Percentiles rank a stretch among this genome's conserved stretches.
phyloP scores from a whole-genome alignment of 2,113 vertebrate species.

The Seriola rivoliana region DNA sequence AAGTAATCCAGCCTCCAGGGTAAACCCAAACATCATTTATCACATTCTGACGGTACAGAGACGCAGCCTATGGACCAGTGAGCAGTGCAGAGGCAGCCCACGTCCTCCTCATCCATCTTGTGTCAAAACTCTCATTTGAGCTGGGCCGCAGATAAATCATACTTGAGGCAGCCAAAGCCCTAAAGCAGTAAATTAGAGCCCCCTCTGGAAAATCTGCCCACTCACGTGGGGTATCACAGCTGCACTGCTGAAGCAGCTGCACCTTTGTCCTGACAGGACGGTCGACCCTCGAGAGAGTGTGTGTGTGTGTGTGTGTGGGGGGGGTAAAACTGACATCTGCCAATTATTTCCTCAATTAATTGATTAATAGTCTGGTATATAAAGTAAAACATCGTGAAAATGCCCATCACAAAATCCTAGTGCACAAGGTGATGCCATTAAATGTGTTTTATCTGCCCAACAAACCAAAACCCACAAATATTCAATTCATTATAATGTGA shows the following conservation, averaged over 20 bases:
- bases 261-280: constrained; percentile 38
- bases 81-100: constrained; percentile 46
- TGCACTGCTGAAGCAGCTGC: constrained; percentile 59
- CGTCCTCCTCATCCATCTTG: constrained; percentile 78
- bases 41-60: constrained; percentile 39
- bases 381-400: too few species aligned
- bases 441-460: neutral
- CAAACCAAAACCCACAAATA: neutral
- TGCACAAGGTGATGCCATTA: neutral
- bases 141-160: constrained; percentile 85
- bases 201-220: constrained; percentile 76
- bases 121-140: constrained; percentile 78
- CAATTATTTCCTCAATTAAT: neutral
- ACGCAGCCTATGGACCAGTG: constrained; percentile 51
- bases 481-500: neutral
- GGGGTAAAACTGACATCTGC: neutral
- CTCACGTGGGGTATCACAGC: constrained; percentile 78
- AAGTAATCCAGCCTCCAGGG: constrained; percentile 24
- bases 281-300: neutral
- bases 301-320: neutral
- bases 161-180: constrained; percentile 80
- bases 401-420: neutral
- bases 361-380: neutral
- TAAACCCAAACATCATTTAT: constrained; percentile 59
- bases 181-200: constrained; percentile 85